These are phyloP conservation scores for Nomada lathburiana DNA, from an alignment of 2,888 invertebrate species.

Conservation along the genomic window DNA sequence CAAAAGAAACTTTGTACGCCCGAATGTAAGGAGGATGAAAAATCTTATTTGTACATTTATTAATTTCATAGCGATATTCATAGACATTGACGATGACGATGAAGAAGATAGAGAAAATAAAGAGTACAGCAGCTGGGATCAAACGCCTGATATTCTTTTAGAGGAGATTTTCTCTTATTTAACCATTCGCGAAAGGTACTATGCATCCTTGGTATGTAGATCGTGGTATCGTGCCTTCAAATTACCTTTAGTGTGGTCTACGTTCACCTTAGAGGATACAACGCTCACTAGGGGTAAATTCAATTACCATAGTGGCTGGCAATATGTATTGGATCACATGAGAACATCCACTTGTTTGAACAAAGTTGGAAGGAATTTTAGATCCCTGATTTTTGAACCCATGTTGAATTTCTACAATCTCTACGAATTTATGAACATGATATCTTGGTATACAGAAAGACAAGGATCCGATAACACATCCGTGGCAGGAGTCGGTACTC, in stretches of 20 bases:
- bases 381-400: conserved; percentile 89
- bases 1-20: too few relatives aligned
- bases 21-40: too few relatives aligned
- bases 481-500: conserved; percentile 85
- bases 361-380: conserved; percentile 88
- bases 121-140: conserved; percentile 87
- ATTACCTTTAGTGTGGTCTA: conserved; percentile 91
- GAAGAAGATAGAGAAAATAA: conserved; percentile 81
- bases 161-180: conserved; percentile 90
- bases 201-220: conserved; percentile 89
- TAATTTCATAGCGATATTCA: conserved; percentile 84
- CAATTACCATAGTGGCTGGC: conserved; percentile 93
- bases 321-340: conserved; percentile 90
- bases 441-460: conserved; percentile 90
- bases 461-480: conserved; percentile 78
- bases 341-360: conserved; percentile 90
- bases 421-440: conserved; percentile 93
- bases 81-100: conserved; percentile 84
- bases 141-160: conserved; percentile 89
- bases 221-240: conserved; percentile 90
- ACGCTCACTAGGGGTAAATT: conserved; percentile 91
- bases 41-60: not conserved
- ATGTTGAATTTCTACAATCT: conserved; percentile 92
- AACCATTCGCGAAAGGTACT: conserved; percentile 89
- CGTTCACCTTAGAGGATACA: conserved; percentile 89